phyloP scores from a whole-genome alignment of 2,888 invertebrate species.

The Hyalella azteca region DNA sequence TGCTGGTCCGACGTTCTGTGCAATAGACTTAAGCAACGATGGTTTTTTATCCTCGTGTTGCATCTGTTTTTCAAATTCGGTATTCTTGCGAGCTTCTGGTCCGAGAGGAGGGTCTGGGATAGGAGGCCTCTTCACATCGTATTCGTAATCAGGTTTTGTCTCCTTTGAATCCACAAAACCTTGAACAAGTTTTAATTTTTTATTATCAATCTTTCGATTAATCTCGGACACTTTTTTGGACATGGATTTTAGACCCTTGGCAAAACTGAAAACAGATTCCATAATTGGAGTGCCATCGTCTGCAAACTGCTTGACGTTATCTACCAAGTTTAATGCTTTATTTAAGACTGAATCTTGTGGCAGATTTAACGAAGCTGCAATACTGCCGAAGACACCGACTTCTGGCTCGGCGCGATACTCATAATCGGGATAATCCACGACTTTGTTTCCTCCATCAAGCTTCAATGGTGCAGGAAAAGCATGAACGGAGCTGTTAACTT shows the following conservation, averaged over 20 bases:
- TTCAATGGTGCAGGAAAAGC: neutral
- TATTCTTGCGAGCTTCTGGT: neutral
- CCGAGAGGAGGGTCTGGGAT: neutral
- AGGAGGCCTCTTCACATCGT: neutral
- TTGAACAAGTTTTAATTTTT: neutral
- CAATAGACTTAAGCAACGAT: neutral
- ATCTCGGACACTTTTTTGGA: conserved; percentile 19
- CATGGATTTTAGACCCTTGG: conserved; percentile 8
- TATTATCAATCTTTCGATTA: neutral
- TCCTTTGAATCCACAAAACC: conserved; percentile 6
- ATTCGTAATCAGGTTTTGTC: neutral
- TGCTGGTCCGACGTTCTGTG: neutral
- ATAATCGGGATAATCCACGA: neutral
- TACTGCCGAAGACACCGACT: conserved; percentile 14
- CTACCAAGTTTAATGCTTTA: neutral
- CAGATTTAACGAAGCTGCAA: neutral
- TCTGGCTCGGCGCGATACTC: neutral
- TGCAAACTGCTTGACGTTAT: neutral
- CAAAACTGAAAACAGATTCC: conserved; percentile 8
- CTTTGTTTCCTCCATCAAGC: neutral
- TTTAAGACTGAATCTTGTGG: neutral
- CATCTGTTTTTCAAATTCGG: conserved; percentile 1
- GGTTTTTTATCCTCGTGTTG: neutral
- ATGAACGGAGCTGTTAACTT: neutral
- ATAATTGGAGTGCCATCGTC: neutral